phyloP scores from a whole-genome alignment of 2,113 vertebrate genomes.

The Pogona vitticeps region DNA sequence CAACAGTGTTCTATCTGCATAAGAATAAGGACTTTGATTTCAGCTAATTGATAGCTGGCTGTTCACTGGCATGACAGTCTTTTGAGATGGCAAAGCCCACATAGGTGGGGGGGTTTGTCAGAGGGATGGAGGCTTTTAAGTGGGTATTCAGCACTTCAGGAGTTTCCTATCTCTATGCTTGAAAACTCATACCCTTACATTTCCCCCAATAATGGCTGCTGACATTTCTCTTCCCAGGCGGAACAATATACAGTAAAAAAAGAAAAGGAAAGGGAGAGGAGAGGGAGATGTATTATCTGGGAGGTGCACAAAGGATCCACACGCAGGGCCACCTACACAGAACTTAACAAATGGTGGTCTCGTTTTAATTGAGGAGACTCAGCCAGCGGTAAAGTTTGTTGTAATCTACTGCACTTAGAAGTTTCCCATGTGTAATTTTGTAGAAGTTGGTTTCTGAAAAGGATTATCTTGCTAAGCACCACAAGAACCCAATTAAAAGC shows the following conservation, averaged over 20 bases:
- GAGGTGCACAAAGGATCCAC: slow-evolving; percentile 49
- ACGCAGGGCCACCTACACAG: slow-evolving; percentile 40
- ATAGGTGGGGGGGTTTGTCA: not conserved
- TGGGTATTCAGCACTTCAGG: slow-evolving; percentile 16
- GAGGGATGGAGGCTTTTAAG: not conserved
- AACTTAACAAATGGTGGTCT: slow-evolving; percentile 43
- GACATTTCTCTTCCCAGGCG: not conserved
- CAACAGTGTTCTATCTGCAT: slow-evolving; percentile 60
- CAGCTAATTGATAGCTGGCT: slow-evolving; percentile 59
- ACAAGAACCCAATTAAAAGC: slow-evolving; percentile 65
- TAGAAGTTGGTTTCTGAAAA: slow-evolving; percentile 53
- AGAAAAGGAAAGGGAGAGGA: slow-evolving; percentile 11
- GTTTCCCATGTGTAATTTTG: slow-evolving; percentile 33
- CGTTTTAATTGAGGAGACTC: slow-evolving; percentile 70
- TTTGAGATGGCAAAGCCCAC: slow-evolving; percentile 20
- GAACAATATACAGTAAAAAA: slow-evolving; percentile 19
- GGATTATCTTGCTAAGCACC: slow-evolving; percentile 42
- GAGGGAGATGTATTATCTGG: slow-evolving; percentile 2
- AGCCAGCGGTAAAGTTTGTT: slow-evolving; percentile 28
- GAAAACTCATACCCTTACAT: slow-evolving; percentile 8
- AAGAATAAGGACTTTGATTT: slow-evolving; percentile 61
- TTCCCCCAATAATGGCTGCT: slow-evolving; percentile 28
- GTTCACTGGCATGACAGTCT: slow-evolving; percentile 42
- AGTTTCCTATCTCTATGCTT: not conserved
- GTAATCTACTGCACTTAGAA: slow-evolving; percentile 36